Evolutionary conservation across 2,797 vertebrate species (phyloP), one percentile per base, ranked within the genome.

Genomic region (Uromys caudimaculatus): DNA sequence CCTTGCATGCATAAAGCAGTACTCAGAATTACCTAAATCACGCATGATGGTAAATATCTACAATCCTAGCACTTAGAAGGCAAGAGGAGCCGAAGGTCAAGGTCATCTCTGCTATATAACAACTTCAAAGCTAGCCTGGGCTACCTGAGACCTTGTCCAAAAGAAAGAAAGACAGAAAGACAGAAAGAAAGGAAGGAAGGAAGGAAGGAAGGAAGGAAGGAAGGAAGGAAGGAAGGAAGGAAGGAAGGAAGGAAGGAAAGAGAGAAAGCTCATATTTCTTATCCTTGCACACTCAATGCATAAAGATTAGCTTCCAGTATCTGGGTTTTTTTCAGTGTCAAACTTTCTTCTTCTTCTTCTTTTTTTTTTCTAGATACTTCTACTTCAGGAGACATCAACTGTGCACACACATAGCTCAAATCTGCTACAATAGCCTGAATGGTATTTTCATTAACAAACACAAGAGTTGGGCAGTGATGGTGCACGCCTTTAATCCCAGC

Each of bases 371-470:
- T 88, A 83, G 29, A 32, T 67, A 88, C 44, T 50, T 44, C 32
- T 35, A 47, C 35, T 41, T 64, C 13, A 71, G 44, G 41, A 95
- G 23, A 21, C 24, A 93, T 21, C 38, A 64, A 73, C 5, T 47
- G 10, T 60, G 35, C 27, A 90, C n/a, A 83, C 27, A 90, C n/a
- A 83, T 41, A 75, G n/a, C 44, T 29, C 38, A 89, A 35, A 47
- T 85, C 2, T 32, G 56, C 50, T 44, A 23, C 17, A 67, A 50
- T 5, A 81, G 9, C 12, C 16, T 50, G 10, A 29, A 41, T 54
- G n/a, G 16, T 60, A 76, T 79, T 94, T 92, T 76, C n/a, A 87
- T 56, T 94, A 90, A 29, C 24, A 92, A 77, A 77, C 54, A 92
- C 10, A 67, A 64, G 62, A 44, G n/a, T n/a, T n/a, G n/a, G n/a